Conservation (phyloP, 2,888 invertebrate species). For the Brachyopa scutellaris region DNA sequence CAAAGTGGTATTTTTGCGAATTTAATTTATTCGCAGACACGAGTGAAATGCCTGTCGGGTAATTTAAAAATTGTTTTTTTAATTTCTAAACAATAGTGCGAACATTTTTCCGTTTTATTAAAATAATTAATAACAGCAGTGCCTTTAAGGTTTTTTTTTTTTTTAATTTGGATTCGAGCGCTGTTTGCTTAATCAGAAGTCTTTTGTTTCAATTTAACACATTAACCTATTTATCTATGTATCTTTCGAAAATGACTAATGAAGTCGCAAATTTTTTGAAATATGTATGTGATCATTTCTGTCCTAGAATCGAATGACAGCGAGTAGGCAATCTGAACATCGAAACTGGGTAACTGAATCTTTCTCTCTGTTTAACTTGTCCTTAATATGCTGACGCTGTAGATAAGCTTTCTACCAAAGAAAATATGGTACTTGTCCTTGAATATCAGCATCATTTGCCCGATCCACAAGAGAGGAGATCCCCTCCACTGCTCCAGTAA, state of each 20-base stretch:
- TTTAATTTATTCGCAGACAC: neutral
- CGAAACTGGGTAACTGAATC: too few relatives aligned
- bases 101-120: slow-evolving; percentile 11
- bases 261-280: neutral
- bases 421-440: too few relatives aligned
- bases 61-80: slow-evolving; percentile 6
- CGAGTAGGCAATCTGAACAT: neutral
- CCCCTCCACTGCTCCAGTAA: too few relatives aligned
- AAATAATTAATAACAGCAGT: slow-evolving; percentile 28
- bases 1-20: slow-evolving; percentile 1
- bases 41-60: neutral
- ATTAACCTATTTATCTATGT: slow-evolving; percentile 1
- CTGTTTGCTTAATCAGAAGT: slow-evolving; percentile 18
- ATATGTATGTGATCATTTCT: neutral
- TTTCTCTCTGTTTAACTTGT: too few relatives aligned
- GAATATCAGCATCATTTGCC: too few relatives aligned
- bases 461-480: too few relatives aligned
- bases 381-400: too few relatives aligned
- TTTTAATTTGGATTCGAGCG: neutral
- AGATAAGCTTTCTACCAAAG: too few relatives aligned
- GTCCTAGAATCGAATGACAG: neutral
- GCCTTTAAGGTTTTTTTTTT: slow-evolving; percentile 7
- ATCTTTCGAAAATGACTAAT: slow-evolving; percentile 19
- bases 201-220: slow-evolving; percentile 9
- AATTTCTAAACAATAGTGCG: slow-evolving; percentile 4